These are phyloP conservation scores for Neolamprologus tretocephalus DNA, from an alignment of 2,113 vertebrate species.

Conservation along the genomic window DNA sequence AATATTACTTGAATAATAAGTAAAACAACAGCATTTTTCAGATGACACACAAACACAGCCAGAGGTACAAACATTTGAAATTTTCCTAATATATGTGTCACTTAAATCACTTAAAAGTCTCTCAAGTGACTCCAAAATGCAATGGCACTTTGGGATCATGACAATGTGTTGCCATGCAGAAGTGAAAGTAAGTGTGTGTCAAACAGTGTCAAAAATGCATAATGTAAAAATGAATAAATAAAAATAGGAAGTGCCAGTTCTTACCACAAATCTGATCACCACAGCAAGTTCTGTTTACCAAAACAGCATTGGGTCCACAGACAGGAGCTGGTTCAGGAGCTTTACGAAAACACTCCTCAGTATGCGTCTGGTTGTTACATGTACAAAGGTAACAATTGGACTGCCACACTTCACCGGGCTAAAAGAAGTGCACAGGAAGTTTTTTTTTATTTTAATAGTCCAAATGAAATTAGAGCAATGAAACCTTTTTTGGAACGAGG, in stretches of 20 bases:
- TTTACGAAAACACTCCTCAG: constrained; percentile 35
- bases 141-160: not conserved
- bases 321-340: not conserved
- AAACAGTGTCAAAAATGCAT: not conserved
- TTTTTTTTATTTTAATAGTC: not conserved
- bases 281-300: constrained; percentile 44
- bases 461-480: not conserved
- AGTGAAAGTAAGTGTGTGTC: not conserved
- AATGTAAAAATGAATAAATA: not conserved
- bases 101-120: not conserved
- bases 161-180: not conserved
- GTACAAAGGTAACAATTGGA: constrained; percentile 56
- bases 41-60: rapidly evolving
- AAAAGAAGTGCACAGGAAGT: not conserved
- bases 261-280: constrained; percentile 48
- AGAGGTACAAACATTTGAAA: not conserved
- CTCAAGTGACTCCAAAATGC: not conserved
- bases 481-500: not conserved
- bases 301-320: constrained; percentile 9
- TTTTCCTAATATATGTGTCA: not conserved
- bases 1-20: not conserved
- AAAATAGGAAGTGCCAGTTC: not conserved
- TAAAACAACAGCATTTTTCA: not conserved
- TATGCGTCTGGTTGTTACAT: constrained; percentile 50
- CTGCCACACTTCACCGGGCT: constrained; percentile 64